These are phyloP conservation scores for Heterohyrax brucei DNA, from an alignment of 2,797 vertebrate species.

Conservation along the genomic window DNA sequence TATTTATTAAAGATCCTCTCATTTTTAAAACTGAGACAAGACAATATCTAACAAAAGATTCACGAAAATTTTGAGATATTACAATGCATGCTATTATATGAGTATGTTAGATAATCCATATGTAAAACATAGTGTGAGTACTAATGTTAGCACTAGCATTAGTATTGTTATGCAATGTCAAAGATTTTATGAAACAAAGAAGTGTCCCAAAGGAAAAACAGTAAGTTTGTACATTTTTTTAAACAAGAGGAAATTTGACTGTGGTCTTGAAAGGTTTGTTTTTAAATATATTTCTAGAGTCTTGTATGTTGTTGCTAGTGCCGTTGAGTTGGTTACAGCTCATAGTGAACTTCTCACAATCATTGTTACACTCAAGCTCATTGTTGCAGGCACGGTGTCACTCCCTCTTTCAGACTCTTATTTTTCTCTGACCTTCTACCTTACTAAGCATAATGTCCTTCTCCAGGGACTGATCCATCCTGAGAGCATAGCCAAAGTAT, in stretches of 20 bases:
- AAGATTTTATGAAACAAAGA: constrained; percentile 75
- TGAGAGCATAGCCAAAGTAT: too few species aligned
- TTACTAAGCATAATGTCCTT: too few species aligned
- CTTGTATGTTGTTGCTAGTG: too few species aligned
- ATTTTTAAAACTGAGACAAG: constrained; percentile 29
- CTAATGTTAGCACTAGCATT: background rate
- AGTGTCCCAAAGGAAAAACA: constrained; percentile 73
- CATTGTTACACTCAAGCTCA: too few species aligned
- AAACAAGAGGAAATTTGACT: constrained; percentile 55
- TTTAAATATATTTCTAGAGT: constrained; percentile 65
- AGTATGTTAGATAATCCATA: background rate
- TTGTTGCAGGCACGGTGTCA: too few species aligned
- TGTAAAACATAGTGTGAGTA: background rate
- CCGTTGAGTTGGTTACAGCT: too few species aligned
- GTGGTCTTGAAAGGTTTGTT: constrained; percentile 70
- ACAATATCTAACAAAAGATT: background rate
- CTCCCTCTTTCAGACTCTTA: too few species aligned
- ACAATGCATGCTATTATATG: background rate
- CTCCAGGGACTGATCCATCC: too few species aligned
- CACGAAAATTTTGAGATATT: background rate
- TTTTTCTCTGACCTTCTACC: too few species aligned
- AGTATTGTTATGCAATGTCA: constrained; percentile 32
- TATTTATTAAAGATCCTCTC: background rate
- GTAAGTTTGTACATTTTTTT: constrained; percentile 73
- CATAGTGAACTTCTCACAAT: too few species aligned